Base-by-base conservation (phyloP, 2,113 vertebrate species). In the Calyptomena viridis region DNA sequence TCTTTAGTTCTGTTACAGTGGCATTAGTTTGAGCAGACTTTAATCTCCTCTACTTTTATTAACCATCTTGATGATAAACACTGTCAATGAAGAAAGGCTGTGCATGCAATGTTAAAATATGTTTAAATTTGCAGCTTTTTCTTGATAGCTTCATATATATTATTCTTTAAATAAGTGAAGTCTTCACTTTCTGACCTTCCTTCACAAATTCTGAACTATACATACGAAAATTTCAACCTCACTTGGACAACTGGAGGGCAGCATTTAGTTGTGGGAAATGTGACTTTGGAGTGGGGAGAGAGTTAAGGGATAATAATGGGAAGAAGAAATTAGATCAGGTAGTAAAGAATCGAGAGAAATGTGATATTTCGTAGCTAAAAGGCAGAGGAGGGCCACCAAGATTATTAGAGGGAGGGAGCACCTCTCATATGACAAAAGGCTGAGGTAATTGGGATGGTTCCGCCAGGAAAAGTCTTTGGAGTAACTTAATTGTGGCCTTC, bases 271-370 rank as follows among this genome's bases (percentile, higher is more conserved):
- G 22, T 55, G 42, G 6, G 10, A 72, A 33, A 64, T 25, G 23
- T 18, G 39, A n/a, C 18, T 42, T 50, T 2, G 3, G 5, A 22
- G 21, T 2, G 5, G 11, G 2, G 4, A 27, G 8, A 0, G 1
- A 4, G 13, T 2, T 44, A 50, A 85, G 35, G 68, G 5, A 72
- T 5, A 66, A 47, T 17, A 44, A 22, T 1, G 0, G 10, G 4
- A 52, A 30, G 12, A 75, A 53, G 10, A 50, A 59, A 46, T 25
- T 77, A 40, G 31, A 4, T 9, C 30, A 5, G 2, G 6, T 20
- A 37, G 46, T 37, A 49, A 84, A 44, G 44, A 31, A 2, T 13
- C 55, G 16, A 19, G 6, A 64, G 25, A 75, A 77, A 52, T 27
- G 4, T 19, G 19, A 63, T 20, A 35, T 10, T 62, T 55, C 35